phyloP scores from a whole-genome alignment of 2,113 vertebrate genomes.

The Acrocephalus kingi region DNA sequence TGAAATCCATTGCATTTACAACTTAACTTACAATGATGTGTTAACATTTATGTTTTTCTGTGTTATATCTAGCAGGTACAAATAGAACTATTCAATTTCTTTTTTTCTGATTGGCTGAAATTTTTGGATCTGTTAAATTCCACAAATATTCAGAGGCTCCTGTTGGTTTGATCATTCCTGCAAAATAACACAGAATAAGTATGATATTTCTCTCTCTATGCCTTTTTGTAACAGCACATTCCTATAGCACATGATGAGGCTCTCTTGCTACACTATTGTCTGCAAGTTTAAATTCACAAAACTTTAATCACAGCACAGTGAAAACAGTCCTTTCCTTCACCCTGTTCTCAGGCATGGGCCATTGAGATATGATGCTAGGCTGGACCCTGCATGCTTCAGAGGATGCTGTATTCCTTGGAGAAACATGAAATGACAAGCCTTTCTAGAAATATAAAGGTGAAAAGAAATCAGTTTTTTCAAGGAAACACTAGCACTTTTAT shows the following conservation, averaged over 20 bases:
- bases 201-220: background rate
- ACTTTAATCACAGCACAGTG: background rate
- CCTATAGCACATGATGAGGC: background rate
- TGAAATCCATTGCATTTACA: background rate
- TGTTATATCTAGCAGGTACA: background rate
- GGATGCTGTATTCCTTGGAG: background rate
- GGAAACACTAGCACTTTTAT: conserved; percentile 25
- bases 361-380: background rate
- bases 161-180: background rate
- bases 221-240: background rate
- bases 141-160: background rate
- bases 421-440: conserved; percentile 1
- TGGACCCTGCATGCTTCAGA: background rate
- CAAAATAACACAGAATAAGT: background rate
- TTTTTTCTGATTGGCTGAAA: background rate
- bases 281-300: background rate
- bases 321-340: background rate
- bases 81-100: background rate
- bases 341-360: background rate
- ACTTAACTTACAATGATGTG: background rate
- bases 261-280: background rate
- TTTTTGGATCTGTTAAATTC: background rate
- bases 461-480: conserved; percentile 37
- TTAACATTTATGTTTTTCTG: background rate
- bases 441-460: background rate